phyloP scores from a whole-genome alignment of 2,888 invertebrate genomes.

The Neoascia interrupta region DNA sequence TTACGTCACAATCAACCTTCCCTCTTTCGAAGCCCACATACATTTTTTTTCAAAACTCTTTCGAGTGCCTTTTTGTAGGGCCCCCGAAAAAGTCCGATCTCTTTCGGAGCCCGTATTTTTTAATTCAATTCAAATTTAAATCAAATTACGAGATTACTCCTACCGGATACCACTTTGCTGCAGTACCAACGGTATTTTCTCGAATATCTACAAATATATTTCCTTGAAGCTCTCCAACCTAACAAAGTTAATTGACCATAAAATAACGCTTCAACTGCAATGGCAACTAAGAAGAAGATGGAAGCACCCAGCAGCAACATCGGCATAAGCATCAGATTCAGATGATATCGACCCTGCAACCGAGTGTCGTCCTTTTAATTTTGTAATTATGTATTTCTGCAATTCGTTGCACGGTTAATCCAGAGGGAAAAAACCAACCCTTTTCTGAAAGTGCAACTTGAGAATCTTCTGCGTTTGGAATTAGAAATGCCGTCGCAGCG shows the following conservation, averaged over 20 bases:
- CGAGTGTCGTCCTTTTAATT: conserved; percentile 53
- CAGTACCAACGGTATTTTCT: conserved; percentile 1
- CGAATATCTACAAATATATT: too few species aligned
- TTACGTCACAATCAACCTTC: conserved; percentile 41
- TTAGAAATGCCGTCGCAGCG: conserved; percentile 36
- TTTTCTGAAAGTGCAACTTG: conserved; percentile 44
- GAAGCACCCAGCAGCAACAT: conserved; percentile 8
- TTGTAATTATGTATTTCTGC: conserved; percentile 55
- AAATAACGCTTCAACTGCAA: conserved; percentile 59
- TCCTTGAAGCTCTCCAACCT: too few species aligned
- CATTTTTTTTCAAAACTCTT: conserved; percentile 21
- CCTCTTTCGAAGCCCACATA: conserved; percentile 11
- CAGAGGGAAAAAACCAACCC: too few species aligned
- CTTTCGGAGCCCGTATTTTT: conserved; percentile 9
- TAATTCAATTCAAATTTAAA: conserved; percentile 43
- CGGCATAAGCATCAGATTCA: too few species aligned
- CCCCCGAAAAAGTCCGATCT: neutral
- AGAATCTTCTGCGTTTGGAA: conserved; percentile 31
- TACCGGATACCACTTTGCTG: conserved; percentile 4
- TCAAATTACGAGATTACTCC: conserved; percentile 23
- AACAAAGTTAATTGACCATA: conserved; percentile 67
- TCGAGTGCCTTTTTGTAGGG: conserved; percentile 62
- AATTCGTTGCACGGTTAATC: conserved; percentile 24
- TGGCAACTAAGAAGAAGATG: conserved; percentile 51
- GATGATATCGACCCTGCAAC: conserved; percentile 12